Evolutionary conservation across 1,140 invertebrate genomes (phyloP), one percentile per base, ranked within the genome.

Genomic region (Maconellicoccus hirsutus): DNA sequence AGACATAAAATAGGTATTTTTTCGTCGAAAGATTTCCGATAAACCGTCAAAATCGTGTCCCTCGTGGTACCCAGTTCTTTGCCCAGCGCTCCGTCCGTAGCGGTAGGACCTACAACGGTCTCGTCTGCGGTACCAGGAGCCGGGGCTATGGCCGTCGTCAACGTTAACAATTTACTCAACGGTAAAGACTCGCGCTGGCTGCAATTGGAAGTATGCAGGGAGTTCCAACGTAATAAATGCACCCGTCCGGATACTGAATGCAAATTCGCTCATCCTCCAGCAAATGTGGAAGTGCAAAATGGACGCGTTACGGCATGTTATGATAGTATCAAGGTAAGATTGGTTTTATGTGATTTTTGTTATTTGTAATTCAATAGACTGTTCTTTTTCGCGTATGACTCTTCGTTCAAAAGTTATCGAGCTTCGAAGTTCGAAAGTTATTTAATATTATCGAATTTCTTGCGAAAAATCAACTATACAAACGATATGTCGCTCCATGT

Each of bases 181-280:
- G 93, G 93, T 76, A 99, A 99, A 84, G 98, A 99, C 84, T 98
- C 96, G 73, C 89, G 97, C 78, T 99, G 98, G 98, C 86, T 99
- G 74, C 97, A 99, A 80, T 85, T 99, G 79, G 98, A 99, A 84
- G 97, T 99, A 79, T 99, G 98, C 85, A 88, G 97, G 72, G 97
- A 99, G 83, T 99, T 95, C 84, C 96, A 98, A 85, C 87, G 98
- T 79, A 98, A 97, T 86, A 98, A 98, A 86, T 99, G 98, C 83
- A 94, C 95, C 75, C 88, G 98, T 77, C 91, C 94, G 39, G 97
- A 99, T 84, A 94, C 92, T 75, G 97, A 99, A 83, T 99, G 97
- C 88, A 99, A 99, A 86, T 99, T 98, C 82, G 98, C 97, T 74
- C 98, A 99, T 87, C 98, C 98, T 61, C 95, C 96, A 71, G 88